Evolutionary conservation across 2,113 vertebrate species (phyloP).

Genomic region (Taurulus bubalis): DNA sequence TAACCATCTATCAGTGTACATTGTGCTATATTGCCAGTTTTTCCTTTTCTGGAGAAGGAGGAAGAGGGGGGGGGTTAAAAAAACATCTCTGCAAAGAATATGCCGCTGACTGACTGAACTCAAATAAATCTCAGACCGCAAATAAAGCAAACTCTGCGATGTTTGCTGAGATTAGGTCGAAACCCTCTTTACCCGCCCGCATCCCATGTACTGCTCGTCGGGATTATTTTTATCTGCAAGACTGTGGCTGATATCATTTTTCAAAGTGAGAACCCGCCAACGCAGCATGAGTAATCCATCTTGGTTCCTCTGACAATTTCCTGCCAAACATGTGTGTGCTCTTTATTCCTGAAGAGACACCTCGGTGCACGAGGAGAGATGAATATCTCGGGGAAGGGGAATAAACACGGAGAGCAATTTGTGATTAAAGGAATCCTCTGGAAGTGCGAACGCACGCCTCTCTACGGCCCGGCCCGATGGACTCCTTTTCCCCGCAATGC

Average conservation of each 20-base stretch:
- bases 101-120: conserved; percentile 51
- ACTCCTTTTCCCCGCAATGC: conserved; percentile 56
- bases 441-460: conserved; percentile 58
- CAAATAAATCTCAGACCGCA: conserved; percentile 58
- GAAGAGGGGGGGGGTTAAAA: neutral
- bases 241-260: conserved; percentile 83
- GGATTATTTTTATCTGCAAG: conserved; percentile 85
- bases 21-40: conserved; percentile 45
- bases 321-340: conserved; percentile 80
- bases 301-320: conserved; percentile 84
- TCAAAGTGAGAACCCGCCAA: conserved; percentile 84
- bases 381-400: conserved; percentile 74
- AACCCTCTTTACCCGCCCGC: conserved; percentile 63
- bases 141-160: conserved; percentile 76
- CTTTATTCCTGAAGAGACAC: conserved; percentile 83
- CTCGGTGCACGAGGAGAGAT: conserved; percentile 76
- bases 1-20: conserved; percentile 15
- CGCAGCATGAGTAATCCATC: conserved; percentile 86
- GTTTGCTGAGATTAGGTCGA: conserved; percentile 79
- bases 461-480: conserved; percentile 56
- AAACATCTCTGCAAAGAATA: conserved; percentile 14
- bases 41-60: neutral
- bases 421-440: conserved; percentile 79
- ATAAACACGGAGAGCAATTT: conserved; percentile 76
- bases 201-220: conserved; percentile 61